phyloP scores from a whole-genome alignment of 2,113 vertebrate species.

The Kobus ellipsiprymnus region DNA sequence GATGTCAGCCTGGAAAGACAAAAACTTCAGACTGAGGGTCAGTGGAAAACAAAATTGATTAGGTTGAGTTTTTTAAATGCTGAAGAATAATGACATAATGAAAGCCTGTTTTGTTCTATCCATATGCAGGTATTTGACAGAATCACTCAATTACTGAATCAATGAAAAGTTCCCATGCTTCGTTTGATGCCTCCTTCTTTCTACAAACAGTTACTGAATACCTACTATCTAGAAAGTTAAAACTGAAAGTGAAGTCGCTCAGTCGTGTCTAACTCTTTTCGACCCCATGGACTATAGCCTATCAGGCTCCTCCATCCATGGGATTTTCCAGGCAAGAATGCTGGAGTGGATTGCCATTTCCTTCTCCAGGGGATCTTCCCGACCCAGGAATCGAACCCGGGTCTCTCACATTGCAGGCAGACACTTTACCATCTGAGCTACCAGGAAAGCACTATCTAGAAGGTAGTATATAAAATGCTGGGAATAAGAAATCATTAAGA shows the following conservation, averaged over 20 bases:
- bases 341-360: no score
- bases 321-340: no score
- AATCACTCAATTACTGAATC: neutral
- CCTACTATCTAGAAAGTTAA: neutral
- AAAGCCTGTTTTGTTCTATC: neutral
- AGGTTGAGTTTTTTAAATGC: neutral
- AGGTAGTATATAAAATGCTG: neutral
- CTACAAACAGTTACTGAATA: neutral
- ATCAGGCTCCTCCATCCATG: no score
- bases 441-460: neutral
- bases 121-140: neutral
- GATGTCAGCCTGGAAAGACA: neutral
- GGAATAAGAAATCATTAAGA: neutral
- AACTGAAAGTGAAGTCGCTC: no score
- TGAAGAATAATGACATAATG: neutral
- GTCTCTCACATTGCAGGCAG: no score
- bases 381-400: accelerated
- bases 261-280: no score
- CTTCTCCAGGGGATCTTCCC: no score
- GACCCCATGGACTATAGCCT: no score
- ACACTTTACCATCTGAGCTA: no score
- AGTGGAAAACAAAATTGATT: neutral
- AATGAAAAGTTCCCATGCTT: neutral
- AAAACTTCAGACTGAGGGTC: neutral
- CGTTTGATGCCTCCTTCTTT: neutral